phyloP scores from a whole-genome alignment of 2,888 invertebrate genomes.

The Drosophila ustulata region DNA sequence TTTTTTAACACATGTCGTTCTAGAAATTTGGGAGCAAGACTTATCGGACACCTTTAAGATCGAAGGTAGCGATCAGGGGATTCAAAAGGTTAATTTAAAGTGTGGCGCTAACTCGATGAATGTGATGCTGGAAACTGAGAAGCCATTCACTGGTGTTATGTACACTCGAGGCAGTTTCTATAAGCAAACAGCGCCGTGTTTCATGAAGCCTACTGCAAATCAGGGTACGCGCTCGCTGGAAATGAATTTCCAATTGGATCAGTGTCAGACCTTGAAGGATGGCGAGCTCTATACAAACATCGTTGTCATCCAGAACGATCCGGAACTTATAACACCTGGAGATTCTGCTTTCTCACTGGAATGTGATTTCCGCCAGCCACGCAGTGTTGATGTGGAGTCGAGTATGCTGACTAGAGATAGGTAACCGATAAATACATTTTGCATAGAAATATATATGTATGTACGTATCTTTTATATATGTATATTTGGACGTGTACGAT shows the following conservation, averaged over 20 bases:
- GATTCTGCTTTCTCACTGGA: conserved; percentile 89
- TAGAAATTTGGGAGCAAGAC: conserved; percentile 86
- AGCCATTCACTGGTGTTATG: conserved; percentile 87
- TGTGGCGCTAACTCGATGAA: conserved; percentile 87
- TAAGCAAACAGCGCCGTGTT: conserved; percentile 87
- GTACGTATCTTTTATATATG: conserved; percentile 7
- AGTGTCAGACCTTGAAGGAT: conserved; percentile 87
- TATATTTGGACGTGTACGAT: conserved; percentile 49
- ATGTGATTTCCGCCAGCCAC: conserved; percentile 87
- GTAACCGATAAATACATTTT: conserved; percentile 64
- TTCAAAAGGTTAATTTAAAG: conserved; percentile 86
- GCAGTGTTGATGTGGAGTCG: conserved; percentile 86
- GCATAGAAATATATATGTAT: conserved; percentile 12
- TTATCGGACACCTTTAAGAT: conserved; percentile 87
- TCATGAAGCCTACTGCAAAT: conserved; percentile 86
- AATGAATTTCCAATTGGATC: conserved; percentile 86
- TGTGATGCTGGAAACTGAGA: conserved; percentile 86
- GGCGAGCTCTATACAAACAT: conserved; percentile 87
- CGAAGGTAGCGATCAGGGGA: conserved; percentile 86
- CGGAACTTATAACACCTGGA: conserved; percentile 88
- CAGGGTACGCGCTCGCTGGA: conserved; percentile 85
- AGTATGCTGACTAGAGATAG: conserved; percentile 85
- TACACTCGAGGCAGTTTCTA: conserved; percentile 88
- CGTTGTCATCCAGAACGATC: conserved; percentile 89
- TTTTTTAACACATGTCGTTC: conserved; percentile 14